A percentile compares a stretch with the other conserved stretches of the same genome.
Conservation (phyloP, 2,888 invertebrate genomes). For the Himalopsyche japonica region DNA sequence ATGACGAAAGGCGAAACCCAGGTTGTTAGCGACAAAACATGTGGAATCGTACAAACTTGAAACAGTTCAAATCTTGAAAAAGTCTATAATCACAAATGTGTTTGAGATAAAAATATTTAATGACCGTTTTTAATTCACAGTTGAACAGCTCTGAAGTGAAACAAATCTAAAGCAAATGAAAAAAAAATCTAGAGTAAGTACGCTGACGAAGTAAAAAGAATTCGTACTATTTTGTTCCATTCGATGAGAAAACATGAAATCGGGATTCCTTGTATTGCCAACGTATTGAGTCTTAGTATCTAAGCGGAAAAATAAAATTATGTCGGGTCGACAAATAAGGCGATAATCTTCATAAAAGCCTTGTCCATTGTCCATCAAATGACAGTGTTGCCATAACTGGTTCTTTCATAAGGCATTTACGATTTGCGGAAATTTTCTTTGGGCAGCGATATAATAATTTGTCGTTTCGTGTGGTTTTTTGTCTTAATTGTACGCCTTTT, state of each 20-base stretch:
- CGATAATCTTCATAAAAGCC: background rate
- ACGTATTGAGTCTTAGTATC: background rate
- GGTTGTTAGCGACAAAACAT: too few relatives aligned
- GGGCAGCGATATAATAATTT: background rate
- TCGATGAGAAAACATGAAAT: constrained; percentile 1
- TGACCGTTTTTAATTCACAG: background rate
- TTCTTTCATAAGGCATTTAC: background rate
- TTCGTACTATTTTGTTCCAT: constrained; percentile 10
- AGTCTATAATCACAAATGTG: too few relatives aligned
- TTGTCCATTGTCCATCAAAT: background rate
- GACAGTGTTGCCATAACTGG: background rate
- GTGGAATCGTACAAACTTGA: too few relatives aligned
- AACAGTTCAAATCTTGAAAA: too few relatives aligned
- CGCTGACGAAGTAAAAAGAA: background rate
- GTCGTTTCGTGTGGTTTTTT: too few relatives aligned
- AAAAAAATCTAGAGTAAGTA: background rate
- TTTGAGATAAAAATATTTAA: too few relatives aligned
- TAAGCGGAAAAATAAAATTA: background rate
- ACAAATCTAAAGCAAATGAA: background rate
- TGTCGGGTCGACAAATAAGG: background rate
- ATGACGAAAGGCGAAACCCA: too few relatives aligned
- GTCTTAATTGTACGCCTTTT: too few relatives aligned
- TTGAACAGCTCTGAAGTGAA: background rate
- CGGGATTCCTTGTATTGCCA: background rate
- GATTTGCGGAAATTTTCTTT: background rate